A percentile compares a stretch with the other conserved stretches of the same genome.
Conservation (phyloP, 2,113 vertebrate species). For the Nycticorax nycticorax region DNA sequence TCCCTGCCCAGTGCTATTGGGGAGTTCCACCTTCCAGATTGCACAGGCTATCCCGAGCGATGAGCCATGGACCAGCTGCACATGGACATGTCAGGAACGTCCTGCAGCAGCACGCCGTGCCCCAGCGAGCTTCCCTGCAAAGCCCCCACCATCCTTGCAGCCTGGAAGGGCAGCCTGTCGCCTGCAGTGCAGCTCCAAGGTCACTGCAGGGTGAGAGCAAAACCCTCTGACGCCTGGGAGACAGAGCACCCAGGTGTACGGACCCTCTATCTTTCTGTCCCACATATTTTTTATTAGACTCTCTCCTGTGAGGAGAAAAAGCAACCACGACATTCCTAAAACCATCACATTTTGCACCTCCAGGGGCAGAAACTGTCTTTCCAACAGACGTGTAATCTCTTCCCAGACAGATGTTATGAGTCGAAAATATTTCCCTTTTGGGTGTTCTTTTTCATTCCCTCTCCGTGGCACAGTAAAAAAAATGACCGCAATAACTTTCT, state of each 20-base stretch:
- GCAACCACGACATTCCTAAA: neutral
- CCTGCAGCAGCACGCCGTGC: neutral
- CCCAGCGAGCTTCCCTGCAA: neutral
- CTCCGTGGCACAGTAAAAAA: neutral
- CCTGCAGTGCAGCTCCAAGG: neutral
- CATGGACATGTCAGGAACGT: fast-evolving
- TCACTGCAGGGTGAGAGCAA: neutral
- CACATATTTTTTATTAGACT: neutral
- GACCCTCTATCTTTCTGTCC: neutral
- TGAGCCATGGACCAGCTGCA: neutral
- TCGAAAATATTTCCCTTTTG: neutral
- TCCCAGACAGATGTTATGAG: neutral
- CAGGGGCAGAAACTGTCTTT: neutral
- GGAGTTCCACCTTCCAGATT: neutral
- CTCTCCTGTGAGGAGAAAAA: neutral
- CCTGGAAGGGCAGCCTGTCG: neutral
- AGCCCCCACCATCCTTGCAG: neutral
- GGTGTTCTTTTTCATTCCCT: neutral
- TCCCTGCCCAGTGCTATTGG: neutral
- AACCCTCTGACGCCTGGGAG: neutral
- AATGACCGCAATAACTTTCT: neutral
- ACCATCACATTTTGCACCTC: neutral
- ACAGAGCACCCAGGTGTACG: fast-evolving
- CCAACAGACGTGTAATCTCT: neutral
- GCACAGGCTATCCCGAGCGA: fast-evolving